Base-by-base conservation (phyloP, 2,113 vertebrate species). In the Poeciliopsis retropinna region DNA sequence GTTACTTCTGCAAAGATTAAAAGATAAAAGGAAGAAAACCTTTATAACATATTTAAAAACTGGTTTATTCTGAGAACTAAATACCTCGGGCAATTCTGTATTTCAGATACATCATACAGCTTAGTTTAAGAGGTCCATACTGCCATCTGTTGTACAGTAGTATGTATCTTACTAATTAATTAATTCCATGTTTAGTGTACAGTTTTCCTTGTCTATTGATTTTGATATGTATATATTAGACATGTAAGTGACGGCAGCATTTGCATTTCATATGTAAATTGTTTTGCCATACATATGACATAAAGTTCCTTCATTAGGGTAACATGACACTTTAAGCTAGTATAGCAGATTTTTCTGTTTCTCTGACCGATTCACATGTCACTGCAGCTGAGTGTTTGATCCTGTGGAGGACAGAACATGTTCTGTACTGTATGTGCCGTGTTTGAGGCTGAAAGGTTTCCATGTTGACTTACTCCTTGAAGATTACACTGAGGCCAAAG, bases 101-200 rank as follows among this genome's bases (percentile, higher is more conserved):
- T 25, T 25, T 54, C 15, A 54, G 51, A 54, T 54, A 11, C 19
- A 57, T n/a, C 5, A 54, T 10, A 57, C 22, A 30, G 12, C 3
- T 17, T 15, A 29, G 60, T 31, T 30, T 30, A 62, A 62, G 70
- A 77, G 78, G 67, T 63, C 28, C 39, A 73, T 37, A 71, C 85
- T 85, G 85, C 85, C 83, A 75, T 74, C 88, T 84, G 47, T 70
- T 77, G 78, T n/a, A 17, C 71, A n/a, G 19, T 25, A 22, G 8
- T 57, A n/a, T 57, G 51, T 17, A 47, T 47, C 44, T 17, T 19
- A 17, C 14, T 19, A 5, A 47, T 17, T 47, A 19, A 17, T 47
- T 47, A 4, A 17, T 47, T 15, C 22, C n/a, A 9, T 57, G n/a
- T 57, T 57, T n/a, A 19, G 19, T 47, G 44, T 17, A 5, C 44